Evolutionary conservation across 1,140 invertebrate species (phyloP).

Genomic region (Zaprionus capensis): DNA sequence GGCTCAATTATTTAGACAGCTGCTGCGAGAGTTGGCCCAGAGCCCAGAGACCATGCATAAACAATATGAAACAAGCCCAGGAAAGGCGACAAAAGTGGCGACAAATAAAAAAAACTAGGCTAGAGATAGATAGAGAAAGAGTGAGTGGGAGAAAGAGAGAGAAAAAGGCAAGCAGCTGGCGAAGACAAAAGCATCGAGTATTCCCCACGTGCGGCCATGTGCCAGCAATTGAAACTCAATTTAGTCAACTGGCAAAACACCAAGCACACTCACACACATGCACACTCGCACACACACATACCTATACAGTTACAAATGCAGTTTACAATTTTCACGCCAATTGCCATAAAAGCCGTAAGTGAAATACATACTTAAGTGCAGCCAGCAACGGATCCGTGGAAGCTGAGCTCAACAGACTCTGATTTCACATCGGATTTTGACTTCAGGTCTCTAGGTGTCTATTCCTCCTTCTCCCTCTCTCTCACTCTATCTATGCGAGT

Average conservation of each 20-base stretch:
- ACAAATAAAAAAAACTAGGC: slow-evolving; percentile 29
- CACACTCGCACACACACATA: neutral
- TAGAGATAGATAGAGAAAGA: neutral
- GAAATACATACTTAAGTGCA: slow-evolving; percentile 80
- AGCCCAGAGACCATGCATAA: slow-evolving; percentile 58
- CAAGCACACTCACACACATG: slow-evolving; percentile 6
- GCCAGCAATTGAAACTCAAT: slow-evolving; percentile 80
- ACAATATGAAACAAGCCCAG: slow-evolving; percentile 54
- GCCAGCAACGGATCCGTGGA: slow-evolving; percentile 10
- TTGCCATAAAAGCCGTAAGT: slow-evolving; percentile 81
- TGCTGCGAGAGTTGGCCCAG: slow-evolving; percentile 19
- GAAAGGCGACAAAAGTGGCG: slow-evolving; percentile 47
- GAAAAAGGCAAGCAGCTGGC: neutral
- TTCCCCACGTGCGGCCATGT: slow-evolving; percentile 78
- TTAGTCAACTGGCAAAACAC: slow-evolving; percentile 71
- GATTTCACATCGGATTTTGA: slow-evolving; percentile 1
- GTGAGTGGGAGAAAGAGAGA: neutral
- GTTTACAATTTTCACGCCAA: slow-evolving; percentile 82
- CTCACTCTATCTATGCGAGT: neutral
- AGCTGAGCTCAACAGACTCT: slow-evolving; percentile 37
- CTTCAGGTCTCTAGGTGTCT: neutral
- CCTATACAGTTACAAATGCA: slow-evolving; percentile 58
- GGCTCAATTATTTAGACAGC: slow-evolving; percentile 70
- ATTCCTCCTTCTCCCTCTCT: neutral
- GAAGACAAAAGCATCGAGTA: slow-evolving; percentile 58